These are phyloP conservation scores for Chaitophorus viminalis DNA, from an alignment of 2,888 invertebrate genomes.

Conservation along the genomic window DNA sequence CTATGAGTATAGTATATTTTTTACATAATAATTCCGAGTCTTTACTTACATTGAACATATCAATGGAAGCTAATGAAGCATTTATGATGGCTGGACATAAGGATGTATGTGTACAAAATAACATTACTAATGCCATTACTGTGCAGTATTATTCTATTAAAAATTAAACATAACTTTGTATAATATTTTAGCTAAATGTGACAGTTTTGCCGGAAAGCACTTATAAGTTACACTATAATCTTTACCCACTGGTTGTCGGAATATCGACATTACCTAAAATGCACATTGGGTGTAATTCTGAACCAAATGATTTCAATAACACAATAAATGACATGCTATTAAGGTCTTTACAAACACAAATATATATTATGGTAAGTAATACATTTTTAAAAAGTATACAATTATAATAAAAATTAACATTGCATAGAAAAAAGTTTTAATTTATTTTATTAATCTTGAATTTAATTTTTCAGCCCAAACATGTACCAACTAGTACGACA, in stretches of 20 bases:
- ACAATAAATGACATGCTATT: conserved; percentile 69
- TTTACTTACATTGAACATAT: conserved; percentile 78
- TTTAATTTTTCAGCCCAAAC: conserved; percentile 51
- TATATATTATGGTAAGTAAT: conserved; percentile 74
- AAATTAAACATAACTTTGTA: conserved; percentile 21
- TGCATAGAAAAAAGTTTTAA: neutral
- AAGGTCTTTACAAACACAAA: conserved; percentile 74
- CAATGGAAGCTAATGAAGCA: conserved; percentile 85
- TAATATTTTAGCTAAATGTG: conserved; percentile 67
- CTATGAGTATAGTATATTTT: conserved; percentile 77
- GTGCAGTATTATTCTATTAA: neutral
- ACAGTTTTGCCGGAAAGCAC: conserved; percentile 72
- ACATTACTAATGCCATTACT: neutral
- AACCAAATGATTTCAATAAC: conserved; percentile 48
- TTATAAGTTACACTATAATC: conserved; percentile 77
- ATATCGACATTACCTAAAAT: conserved; percentile 76
- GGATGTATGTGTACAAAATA: conserved; percentile 72
- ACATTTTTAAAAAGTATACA: neutral
- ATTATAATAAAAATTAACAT: neutral
- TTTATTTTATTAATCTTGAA: neutral
- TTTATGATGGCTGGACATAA: conserved; percentile 97
- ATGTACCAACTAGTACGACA: conserved; percentile 7
- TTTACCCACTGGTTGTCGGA: conserved; percentile 82
- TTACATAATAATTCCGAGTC: conserved; percentile 78
- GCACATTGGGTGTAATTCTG: conserved; percentile 63